Conservation (phyloP, 2,888 invertebrate species). For the Scaptomyza caliginosa region DNA sequence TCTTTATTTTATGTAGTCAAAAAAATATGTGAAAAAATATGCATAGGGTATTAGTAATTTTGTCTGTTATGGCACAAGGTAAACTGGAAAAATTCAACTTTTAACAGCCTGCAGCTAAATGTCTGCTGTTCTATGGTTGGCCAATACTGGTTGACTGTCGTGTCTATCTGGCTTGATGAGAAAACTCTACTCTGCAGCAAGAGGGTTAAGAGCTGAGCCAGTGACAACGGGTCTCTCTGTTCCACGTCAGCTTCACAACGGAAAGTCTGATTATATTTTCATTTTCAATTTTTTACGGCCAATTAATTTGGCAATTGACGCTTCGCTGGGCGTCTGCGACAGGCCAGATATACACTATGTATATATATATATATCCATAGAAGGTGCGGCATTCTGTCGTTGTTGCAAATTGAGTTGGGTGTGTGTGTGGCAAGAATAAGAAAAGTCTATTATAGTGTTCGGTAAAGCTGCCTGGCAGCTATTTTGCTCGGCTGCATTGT, state of each 20-base stretch:
- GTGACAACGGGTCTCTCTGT: constrained; percentile 42
- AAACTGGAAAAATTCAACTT: constrained; percentile 67
- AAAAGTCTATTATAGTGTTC: constrained; percentile 74
- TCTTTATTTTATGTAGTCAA: background rate
- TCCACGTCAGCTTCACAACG: constrained; percentile 50
- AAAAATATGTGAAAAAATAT: background rate
- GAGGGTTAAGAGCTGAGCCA: constrained; percentile 64
- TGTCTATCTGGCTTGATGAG: constrained; percentile 53
- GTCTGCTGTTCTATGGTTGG: constrained; percentile 71
- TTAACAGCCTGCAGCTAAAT: constrained; percentile 67
- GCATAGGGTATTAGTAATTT: constrained; percentile 38
- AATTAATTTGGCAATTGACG: constrained; percentile 83
- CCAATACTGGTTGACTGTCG: constrained; percentile 17
- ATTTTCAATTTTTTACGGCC: constrained; percentile 84
- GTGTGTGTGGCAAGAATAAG: constrained; percentile 77
- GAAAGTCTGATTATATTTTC: constrained; percentile 84
- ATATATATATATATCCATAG: too few species aligned
- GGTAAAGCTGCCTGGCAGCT: constrained; percentile 67
- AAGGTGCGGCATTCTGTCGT: constrained; percentile 23
- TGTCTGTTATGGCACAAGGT: constrained; percentile 19
- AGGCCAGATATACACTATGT: constrained; percentile 40
- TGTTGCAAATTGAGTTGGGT: constrained; percentile 76
- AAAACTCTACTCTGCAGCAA: constrained; percentile 20
- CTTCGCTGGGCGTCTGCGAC: constrained; percentile 75
- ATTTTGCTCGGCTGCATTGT: constrained; percentile 64